phyloP scores from a whole-genome alignment of 1,140 invertebrate species.

The Drosophila nigromelanica region DNA sequence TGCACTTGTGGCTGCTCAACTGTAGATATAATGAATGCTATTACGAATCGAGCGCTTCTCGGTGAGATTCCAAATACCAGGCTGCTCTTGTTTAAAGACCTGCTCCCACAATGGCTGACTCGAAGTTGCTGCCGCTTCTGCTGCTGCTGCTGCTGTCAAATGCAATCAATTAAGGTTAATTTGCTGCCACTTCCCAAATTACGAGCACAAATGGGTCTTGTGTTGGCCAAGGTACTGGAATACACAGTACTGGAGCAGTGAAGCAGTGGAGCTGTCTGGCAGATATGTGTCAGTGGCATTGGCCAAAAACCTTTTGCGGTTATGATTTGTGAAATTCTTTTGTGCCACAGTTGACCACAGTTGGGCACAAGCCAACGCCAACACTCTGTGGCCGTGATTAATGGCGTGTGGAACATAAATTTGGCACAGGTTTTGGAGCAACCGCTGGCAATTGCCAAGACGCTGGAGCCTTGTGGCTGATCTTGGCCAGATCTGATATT shows the following conservation, averaged over 20 bases:
- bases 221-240: constrained; percentile 1
- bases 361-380: constrained; percentile 38
- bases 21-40: constrained; percentile 41
- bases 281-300: constrained; percentile 62
- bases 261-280: not conserved
- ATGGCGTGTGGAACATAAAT: constrained; percentile 65
- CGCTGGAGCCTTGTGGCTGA: constrained; percentile 39
- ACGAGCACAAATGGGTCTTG: constrained; percentile 47
- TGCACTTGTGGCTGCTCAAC: constrained; percentile 29
- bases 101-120: constrained; percentile 57
- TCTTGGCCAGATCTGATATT: constrained; percentile 60
- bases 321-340: constrained; percentile 68
- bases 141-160: constrained; percentile 64
- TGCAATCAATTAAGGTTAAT: constrained; percentile 81
- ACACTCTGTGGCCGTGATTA: constrained; percentile 59
- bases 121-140: not conserved
- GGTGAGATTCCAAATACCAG: constrained; percentile 3
- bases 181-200: constrained; percentile 79
- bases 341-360: constrained; percentile 34
- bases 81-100: constrained; percentile 60
- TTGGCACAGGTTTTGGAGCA: constrained; percentile 56
- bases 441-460: not conserved
- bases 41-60: constrained; percentile 18
- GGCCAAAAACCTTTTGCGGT: constrained; percentile 60
- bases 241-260: not conserved